Conservation (phyloP, 1,140 invertebrate genomes). For the Drosophila kepulauana region DNA sequence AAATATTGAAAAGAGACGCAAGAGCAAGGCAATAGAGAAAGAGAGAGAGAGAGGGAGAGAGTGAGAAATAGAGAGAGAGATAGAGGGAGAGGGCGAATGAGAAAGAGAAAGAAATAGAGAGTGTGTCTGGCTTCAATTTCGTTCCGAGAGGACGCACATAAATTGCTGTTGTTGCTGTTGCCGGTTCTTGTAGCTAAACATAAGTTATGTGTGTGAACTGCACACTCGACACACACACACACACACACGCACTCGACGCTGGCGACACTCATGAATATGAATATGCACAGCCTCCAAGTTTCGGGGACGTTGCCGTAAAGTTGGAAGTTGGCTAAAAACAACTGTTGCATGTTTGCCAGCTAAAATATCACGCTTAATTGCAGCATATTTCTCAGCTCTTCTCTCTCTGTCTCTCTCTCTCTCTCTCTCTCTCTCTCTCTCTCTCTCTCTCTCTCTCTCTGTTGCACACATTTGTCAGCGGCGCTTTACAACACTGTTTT, state of each 20-base stretch:
- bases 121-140: slow-evolving; percentile 44
- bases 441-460: slow-evolving; percentile 6
- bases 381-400: slow-evolving; percentile 50
- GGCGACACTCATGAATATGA: slow-evolving; percentile 64
- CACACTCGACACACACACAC: slow-evolving; percentile 35
- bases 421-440: neutral
- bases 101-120: neutral
- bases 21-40: neutral
- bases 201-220: slow-evolving; percentile 72
- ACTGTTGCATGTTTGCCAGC: slow-evolving; percentile 73
- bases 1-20: neutral
- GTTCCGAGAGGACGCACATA: slow-evolving; percentile 58
- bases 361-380: slow-evolving; percentile 76
- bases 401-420: slow-evolving; percentile 7
- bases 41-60: slow-evolving; percentile 6
- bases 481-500: slow-evolving; percentile 56
- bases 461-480: slow-evolving; percentile 40
- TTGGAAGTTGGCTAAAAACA: slow-evolving; percentile 35
- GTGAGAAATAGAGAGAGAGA: no score
- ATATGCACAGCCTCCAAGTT: slow-evolving; percentile 11
- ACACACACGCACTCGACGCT: slow-evolving; percentile 1
- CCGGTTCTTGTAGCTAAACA: slow-evolving; percentile 58
- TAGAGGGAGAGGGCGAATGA: neutral
- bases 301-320: neutral
- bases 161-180: slow-evolving; percentile 60